Percentiles rank a stretch among this genome's conserved stretches.
Evolutionary conservation across 2,888 invertebrate species (phyloP).

Genomic region (Keiferia lycopersicella): DNA sequence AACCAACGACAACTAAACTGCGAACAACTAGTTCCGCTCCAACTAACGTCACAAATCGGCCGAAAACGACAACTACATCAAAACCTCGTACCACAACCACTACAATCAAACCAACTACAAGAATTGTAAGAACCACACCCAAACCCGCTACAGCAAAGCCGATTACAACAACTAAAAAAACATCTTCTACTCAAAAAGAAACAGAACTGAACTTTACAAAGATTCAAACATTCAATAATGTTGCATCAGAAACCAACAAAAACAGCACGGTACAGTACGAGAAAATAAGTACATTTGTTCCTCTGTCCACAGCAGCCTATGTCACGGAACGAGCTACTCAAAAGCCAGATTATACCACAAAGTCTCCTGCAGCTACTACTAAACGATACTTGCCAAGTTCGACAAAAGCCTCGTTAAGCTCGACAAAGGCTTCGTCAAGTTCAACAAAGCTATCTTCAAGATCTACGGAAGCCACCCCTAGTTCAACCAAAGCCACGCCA

Average conservation of each 20-base stretch:
- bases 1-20: conserved; percentile 34
- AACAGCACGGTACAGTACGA: conserved; percentile 46
- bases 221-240: conserved; percentile 37
- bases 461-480: neutral
- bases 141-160: conserved; percentile 31
- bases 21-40: conserved; percentile 34
- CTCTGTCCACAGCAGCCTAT: conserved; percentile 57
- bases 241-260: conserved; percentile 48
- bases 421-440: conserved; percentile 33
- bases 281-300: conserved; percentile 62
- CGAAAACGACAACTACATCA: conserved; percentile 35
- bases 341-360: conserved; percentile 41
- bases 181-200: conserved; percentile 29
- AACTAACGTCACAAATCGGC: conserved; percentile 37
- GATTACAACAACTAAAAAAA: conserved; percentile 31
- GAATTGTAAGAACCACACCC: conserved; percentile 31
- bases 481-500: too few species aligned
- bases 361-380: conserved; percentile 40
- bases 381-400: conserved; percentile 40
- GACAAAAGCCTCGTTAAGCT: conserved; percentile 35
- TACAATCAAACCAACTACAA: conserved; percentile 39
- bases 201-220: conserved; percentile 33
- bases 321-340: conserved; percentile 53
- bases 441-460: neutral
- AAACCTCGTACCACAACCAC: conserved; percentile 34